Evolutionary conservation across 2,113 vertebrate species (phyloP).

Genomic region (Aphyosemion australe): DNA sequence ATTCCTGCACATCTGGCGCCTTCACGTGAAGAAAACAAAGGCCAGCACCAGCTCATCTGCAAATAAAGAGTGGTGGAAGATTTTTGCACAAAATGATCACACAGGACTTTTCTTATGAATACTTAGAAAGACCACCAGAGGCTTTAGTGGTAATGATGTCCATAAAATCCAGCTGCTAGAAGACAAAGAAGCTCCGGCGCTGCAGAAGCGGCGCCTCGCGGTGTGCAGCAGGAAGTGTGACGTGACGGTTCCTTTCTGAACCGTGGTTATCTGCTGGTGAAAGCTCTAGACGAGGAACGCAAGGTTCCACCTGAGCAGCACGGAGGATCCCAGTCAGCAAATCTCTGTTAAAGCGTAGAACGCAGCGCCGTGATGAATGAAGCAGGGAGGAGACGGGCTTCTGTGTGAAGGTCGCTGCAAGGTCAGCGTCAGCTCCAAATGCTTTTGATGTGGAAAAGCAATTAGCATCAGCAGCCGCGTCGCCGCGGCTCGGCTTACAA

Average conservation of each 20-base stretch:
- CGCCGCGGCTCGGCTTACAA: slow-evolving; percentile 16
- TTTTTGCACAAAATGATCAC: slow-evolving; percentile 69
- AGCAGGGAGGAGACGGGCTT: slow-evolving; percentile 3
- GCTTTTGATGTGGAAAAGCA: background rate
- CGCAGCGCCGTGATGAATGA: slow-evolving; percentile 3
- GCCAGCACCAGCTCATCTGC: slow-evolving; percentile 36
- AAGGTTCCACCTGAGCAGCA: slow-evolving; percentile 18
- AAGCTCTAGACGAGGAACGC: slow-evolving; percentile 17
- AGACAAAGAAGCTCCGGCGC: slow-evolving; percentile 2
- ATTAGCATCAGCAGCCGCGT: slow-evolving; percentile 32
- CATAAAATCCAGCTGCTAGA: slow-evolving; percentile 18
- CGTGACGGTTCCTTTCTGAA: slow-evolving; percentile 20
- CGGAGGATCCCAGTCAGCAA: slow-evolving; percentile 1
- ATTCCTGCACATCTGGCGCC: slow-evolving; percentile 57
- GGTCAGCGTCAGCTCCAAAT: slow-evolving; percentile 3
- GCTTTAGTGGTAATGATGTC: slow-evolving; percentile 34
- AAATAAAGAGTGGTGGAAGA: slow-evolving; percentile 40
- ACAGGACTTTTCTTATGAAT: slow-evolving; percentile 18
- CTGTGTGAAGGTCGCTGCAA: slow-evolving; percentile 26
- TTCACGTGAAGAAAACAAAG: slow-evolving; percentile 54
- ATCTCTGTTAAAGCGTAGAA: slow-evolving; percentile 10
- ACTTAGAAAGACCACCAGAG: slow-evolving; percentile 29
- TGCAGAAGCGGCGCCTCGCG: slow-evolving; percentile 1
- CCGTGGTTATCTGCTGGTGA: slow-evolving; percentile 32
- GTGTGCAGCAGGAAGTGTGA: slow-evolving; percentile 24